phyloP scores from a whole-genome alignment of 1,140 invertebrate genomes.

The Dendrolimus kikuchii region DNA sequence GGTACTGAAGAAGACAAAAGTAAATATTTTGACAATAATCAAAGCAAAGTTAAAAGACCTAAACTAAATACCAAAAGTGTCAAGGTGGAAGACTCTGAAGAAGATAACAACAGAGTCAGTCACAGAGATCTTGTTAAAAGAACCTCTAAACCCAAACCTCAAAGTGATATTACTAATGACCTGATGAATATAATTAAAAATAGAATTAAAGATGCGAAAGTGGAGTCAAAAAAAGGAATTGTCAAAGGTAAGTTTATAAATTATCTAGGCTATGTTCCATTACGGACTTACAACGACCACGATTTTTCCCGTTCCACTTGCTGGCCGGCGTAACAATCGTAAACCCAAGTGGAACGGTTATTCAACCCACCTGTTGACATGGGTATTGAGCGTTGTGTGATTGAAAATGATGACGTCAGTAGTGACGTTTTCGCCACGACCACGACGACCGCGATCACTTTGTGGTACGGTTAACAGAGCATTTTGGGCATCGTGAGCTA shows the following conservation, averaged over 20 bases:
- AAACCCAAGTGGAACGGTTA: too few species aligned
- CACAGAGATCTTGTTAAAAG: conserved; percentile 48
- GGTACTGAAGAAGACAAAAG: conserved; percentile 31
- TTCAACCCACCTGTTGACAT: too few species aligned
- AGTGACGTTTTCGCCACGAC: too few species aligned
- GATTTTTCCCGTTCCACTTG: too few species aligned
- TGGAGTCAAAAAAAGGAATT: conserved; percentile 32
- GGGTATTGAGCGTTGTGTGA: too few species aligned
- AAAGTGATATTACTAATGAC: conserved; percentile 61
- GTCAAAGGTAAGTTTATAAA: conserved; percentile 37
- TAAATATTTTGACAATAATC: conserved; percentile 45
- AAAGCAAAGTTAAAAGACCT: conserved; percentile 12
- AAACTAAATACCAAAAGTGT: conserved; percentile 14
- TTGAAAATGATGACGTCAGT: too few species aligned
- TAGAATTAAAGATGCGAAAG: conserved; percentile 61
- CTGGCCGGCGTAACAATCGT: too few species aligned
- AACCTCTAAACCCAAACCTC: conserved; percentile 24
- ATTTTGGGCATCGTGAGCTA: too few species aligned
- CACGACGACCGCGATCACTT: too few species aligned
- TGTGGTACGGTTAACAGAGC: too few species aligned
- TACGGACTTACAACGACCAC: too few species aligned
- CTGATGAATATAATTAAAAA: conserved; percentile 65
- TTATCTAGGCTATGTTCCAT: too few species aligned
- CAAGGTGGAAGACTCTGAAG: conserved; percentile 21
- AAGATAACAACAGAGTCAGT: conserved; percentile 44